Percentiles rank a stretch among this genome's conserved stretches.
Evolutionary conservation across 2,888 invertebrate species (phyloP).

Genomic region (Xestia ashworthii): DNA sequence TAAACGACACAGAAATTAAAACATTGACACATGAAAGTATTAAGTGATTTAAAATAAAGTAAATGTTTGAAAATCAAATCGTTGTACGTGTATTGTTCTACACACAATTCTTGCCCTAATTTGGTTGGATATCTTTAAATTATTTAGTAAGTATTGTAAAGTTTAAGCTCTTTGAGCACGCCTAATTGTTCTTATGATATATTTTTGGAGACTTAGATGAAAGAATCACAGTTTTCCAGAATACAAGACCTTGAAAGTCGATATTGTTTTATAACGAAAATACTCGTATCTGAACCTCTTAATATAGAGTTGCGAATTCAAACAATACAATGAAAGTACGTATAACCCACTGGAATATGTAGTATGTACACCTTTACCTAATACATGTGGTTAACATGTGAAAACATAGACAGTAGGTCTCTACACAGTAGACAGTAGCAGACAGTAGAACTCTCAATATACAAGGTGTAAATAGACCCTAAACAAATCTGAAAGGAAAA

Average conservation of each 20-base stretch:
- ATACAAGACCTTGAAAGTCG: not conserved
- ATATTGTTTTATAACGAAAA: not conserved
- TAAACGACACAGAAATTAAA: too few relatives aligned
- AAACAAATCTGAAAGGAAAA: too few relatives aligned
- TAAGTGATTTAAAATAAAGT: too few relatives aligned
- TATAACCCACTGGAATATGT: not conserved
- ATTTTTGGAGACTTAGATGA: not conserved
- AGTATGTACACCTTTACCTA: not conserved
- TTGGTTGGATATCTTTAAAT: not conserved
- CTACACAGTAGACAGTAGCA: too few relatives aligned
- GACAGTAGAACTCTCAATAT: constrained; percentile 3
- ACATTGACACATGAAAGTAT: too few relatives aligned
- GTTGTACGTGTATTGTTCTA: not conserved
- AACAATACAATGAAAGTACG: not conserved
- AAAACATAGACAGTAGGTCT: constrained; percentile 1
- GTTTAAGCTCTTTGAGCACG: not conserved
- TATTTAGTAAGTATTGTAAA: not conserved
- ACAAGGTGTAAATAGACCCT: too few relatives aligned
- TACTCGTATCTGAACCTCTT: not conserved
- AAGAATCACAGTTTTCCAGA: not conserved
- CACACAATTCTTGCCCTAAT: not conserved
- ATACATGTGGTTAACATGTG: not conserved
- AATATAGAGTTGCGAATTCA: not conserved
- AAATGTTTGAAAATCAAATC: not conserved
- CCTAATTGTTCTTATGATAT: not conserved